Percentiles rank a stretch among this genome's conserved stretches.
phyloP scores from a whole-genome alignment of 1,140 invertebrate genomes.

The Meloidogyne hapla region DNA sequence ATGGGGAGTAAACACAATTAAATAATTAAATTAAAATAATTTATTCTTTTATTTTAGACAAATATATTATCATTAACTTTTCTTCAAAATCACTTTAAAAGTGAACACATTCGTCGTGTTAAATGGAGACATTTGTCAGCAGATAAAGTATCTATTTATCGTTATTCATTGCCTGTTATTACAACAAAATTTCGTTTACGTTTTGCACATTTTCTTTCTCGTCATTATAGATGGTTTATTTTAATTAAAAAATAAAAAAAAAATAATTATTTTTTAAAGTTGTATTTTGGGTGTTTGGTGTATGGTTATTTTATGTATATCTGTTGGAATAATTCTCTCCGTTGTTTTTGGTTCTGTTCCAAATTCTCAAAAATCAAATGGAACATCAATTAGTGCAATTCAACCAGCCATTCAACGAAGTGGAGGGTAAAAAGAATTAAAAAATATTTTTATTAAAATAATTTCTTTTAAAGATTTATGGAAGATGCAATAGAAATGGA shows the following conservation, averaged over 20 bases:
- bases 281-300: slow-evolving; percentile 35
- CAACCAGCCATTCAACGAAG: neutral
- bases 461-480: neutral
- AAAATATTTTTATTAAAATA: neutral
- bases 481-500: slow-evolving; percentile 3
- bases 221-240: slow-evolving; percentile 42
- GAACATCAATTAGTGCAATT: slow-evolving; percentile 1
- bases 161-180: slow-evolving; percentile 47
- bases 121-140: slow-evolving; percentile 59
- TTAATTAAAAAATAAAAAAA: neutral
- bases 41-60: neutral
- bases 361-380: neutral
- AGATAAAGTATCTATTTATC: slow-evolving; percentile 50
- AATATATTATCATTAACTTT: neutral
- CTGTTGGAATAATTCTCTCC: slow-evolving; percentile 34
- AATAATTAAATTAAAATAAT: neutral
- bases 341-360: slow-evolving; percentile 21
- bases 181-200: slow-evolving; percentile 48
- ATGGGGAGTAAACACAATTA: no score
- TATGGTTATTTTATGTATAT: slow-evolving; percentile 39
- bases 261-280: slow-evolving; percentile 12
- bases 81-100: slow-evolving; percentile 49
- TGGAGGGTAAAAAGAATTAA: neutral
- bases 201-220: slow-evolving; percentile 39
- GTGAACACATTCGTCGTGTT: slow-evolving; percentile 46